Percentiles rank a stretch among this genome's conserved stretches.
phyloP scores from a whole-genome alignment of 2,888 invertebrate species.

The Campaea margaritaria region DNA sequence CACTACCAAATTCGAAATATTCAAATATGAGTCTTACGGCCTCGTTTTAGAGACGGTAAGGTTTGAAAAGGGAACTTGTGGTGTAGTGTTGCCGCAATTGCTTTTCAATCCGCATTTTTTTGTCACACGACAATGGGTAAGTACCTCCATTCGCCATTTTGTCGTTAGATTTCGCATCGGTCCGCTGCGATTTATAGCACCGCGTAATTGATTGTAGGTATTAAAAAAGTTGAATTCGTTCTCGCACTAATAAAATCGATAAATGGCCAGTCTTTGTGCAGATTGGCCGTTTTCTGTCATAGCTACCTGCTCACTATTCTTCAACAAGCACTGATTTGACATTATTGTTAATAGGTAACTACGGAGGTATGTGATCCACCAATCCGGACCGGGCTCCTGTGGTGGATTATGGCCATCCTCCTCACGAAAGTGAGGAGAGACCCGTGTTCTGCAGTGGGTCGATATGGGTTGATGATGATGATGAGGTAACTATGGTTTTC shows the following conservation, averaged over 20 bases:
- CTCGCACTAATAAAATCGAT: conserved; percentile 55
- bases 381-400: too few relatives aligned
- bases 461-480: too few relatives aligned
- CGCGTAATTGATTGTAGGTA: conserved; percentile 57
- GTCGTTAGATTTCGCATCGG: conserved; percentile 57
- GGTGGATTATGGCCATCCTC: too few relatives aligned
- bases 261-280: conserved; percentile 50
- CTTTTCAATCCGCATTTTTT: conserved; percentile 61
- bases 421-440: too few relatives aligned
- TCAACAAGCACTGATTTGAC: neutral
- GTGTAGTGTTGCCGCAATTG: conserved; percentile 41
- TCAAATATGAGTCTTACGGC: conserved; percentile 33
- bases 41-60: conserved; percentile 6
- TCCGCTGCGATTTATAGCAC: conserved; percentile 58
- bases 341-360: neutral
- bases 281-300: conserved; percentile 39
- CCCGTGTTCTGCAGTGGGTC: too few relatives aligned
- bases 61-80: conserved; percentile 20
- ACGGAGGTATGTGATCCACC: too few relatives aligned
- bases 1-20: conserved; percentile 27
- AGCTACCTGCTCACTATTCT: neutral
- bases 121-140: conserved; percentile 51
- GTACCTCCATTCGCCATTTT: conserved; percentile 48
- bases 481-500: too few relatives aligned
- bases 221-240: conserved; percentile 54